phyloP scores from a whole-genome alignment of 2,888 invertebrate genomes.

The Ectemnius continuus region DNA sequence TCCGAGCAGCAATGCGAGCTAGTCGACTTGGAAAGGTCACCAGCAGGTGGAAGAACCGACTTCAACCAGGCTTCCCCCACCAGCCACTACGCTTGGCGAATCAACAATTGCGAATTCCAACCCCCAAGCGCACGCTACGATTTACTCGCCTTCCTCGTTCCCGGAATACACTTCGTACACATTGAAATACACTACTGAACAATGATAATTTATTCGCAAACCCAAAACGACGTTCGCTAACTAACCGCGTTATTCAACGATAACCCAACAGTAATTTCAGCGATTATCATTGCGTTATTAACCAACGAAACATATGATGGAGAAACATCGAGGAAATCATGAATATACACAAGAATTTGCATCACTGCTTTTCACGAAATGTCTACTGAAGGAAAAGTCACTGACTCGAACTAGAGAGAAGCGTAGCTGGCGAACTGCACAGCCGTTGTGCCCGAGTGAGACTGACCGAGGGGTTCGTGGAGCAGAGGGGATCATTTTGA shows the following conservation, averaged over 20 bases:
- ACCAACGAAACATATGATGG: no score
- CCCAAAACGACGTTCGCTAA: no score
- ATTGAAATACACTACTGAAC: no score
- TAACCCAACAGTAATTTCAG: no score
- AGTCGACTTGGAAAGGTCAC: constrained; percentile 20
- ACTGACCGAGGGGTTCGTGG: constrained; percentile 74
- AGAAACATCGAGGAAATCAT: no score
- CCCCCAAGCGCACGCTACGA: not conserved
- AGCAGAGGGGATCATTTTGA: constrained; percentile 80
- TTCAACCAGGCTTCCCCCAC: not conserved
- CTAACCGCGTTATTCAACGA: no score
- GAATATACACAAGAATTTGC: no score
- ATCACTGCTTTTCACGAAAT: no score
- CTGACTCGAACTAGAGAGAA: constrained; percentile 17
- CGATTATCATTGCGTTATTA: no score
- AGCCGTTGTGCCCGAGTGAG: constrained; percentile 63
- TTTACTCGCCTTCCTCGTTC: no score
- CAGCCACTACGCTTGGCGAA: not conserved
- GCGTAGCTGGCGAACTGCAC: constrained; percentile 59
- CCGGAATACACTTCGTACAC: no score
- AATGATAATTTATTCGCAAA: no score
- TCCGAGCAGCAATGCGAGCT: not conserved
- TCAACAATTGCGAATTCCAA: not conserved
- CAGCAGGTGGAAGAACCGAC: constrained; percentile 27
- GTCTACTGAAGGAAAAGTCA: not conserved